phyloP scores from a whole-genome alignment of 1,140 invertebrate species.

The Drosophila burlai region DNA sequence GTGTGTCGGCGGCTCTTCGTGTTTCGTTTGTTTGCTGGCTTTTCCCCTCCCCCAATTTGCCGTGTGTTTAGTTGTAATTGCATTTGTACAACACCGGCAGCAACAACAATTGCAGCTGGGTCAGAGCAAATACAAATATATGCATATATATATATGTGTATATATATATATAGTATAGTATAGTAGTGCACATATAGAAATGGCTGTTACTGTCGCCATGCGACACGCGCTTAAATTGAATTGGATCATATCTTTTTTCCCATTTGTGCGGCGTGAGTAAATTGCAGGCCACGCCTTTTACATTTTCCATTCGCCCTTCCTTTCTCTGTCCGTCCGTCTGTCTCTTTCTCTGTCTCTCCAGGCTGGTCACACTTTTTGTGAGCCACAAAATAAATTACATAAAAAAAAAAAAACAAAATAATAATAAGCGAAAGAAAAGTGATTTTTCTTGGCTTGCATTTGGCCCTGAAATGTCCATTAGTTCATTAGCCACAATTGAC shows the following conservation, averaged over 20 bases:
- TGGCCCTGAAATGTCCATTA: conserved; percentile 68
- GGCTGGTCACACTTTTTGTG: conserved; percentile 20
- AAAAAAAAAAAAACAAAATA: neutral
- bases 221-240: conserved; percentile 81
- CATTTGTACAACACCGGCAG: conserved; percentile 62
- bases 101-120: conserved; percentile 42
- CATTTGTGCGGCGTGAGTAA: conserved; percentile 17
- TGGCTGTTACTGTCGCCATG: conserved; percentile 62
- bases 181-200: conserved; percentile 14
- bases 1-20: conserved; percentile 37
- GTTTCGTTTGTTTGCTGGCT: conserved; percentile 33
- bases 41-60: neutral
- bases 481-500: conserved; percentile 67
- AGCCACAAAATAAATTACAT: neutral
- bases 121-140: conserved; percentile 43
- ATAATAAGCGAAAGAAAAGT: conserved; percentile 21
- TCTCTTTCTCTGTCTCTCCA: neutral
- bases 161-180: neutral
- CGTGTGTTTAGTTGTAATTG: conserved; percentile 75
- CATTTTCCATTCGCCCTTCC: conserved; percentile 11
- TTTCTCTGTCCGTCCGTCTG: conserved; percentile 1
- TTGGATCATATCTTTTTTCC: conserved; percentile 74
- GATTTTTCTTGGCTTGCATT: conserved; percentile 36
- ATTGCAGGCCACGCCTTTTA: conserved; percentile 32
- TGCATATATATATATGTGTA: neutral